Evolutionary conservation across 2,888 invertebrate genomes (phyloP).

Genomic region (Machimus rusticus): DNA sequence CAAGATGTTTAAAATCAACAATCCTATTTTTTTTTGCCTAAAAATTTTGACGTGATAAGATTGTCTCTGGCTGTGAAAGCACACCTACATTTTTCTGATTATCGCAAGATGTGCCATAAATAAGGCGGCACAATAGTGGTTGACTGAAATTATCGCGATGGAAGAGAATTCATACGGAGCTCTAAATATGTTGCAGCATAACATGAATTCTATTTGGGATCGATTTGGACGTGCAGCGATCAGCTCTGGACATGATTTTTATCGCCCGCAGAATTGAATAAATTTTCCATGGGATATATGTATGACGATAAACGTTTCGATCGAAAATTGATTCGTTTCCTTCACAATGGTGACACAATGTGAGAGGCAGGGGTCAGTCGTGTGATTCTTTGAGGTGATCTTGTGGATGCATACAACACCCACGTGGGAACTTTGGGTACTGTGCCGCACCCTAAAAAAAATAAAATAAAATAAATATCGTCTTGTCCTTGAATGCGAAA

Average conservation of each 20-base stretch:
- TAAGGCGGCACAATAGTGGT: not conserved
- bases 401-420: not conserved
- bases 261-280: slow-evolving; percentile 43
- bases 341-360: slow-evolving; percentile 13
- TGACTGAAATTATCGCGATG: not conserved
- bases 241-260: slow-evolving; percentile 43
- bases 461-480: not conserved
- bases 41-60: not conserved
- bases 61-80: not conserved
- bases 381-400: not conserved
- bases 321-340: slow-evolving; percentile 26
- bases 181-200: not conserved
- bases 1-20: not conserved
- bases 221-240: not conserved
- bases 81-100: not conserved
- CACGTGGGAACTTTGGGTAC: not conserved
- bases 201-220: not conserved
- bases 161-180: not conserved
- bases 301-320: slow-evolving; percentile 15
- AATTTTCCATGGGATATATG: slow-evolving; percentile 1
- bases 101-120: not conserved
- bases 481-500: not conserved
- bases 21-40: not conserved
- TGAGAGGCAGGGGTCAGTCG: not conserved
- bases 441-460: not conserved